Conservation (phyloP, 2,797 vertebrate species). For the Lutjanus campechanus region DNA sequence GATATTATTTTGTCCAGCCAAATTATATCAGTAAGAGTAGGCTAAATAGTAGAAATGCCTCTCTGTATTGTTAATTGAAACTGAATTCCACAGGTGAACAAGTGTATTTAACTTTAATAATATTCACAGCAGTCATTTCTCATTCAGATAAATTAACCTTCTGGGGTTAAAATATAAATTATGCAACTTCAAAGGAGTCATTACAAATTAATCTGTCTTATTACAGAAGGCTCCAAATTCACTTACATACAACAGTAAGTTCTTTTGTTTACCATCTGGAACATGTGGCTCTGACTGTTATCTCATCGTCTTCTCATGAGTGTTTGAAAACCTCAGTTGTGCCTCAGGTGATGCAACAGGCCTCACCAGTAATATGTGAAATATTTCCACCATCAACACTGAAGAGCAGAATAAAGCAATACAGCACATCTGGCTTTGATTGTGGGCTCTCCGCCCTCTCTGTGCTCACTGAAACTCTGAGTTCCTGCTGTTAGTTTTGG, state of each 20-base stretch:
- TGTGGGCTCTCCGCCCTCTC: constrained; percentile 56
- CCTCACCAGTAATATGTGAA: constrained; percentile 51
- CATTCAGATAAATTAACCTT: not conserved
- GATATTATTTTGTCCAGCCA: not conserved
- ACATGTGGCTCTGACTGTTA: not conserved
- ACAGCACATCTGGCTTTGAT: constrained; percentile 85
- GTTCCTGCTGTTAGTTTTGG: constrained; percentile 75
- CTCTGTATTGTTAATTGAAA: not conserved
- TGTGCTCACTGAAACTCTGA: constrained; percentile 50
- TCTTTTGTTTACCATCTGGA: constrained; percentile 2
- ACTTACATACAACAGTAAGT: not conserved
- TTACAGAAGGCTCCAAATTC: not conserved
- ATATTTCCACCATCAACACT: constrained; percentile 53
- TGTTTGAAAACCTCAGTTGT: constrained; percentile 4
- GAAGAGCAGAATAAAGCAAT: constrained; percentile 58
- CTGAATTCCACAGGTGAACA: not conserved
- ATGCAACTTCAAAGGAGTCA: not conserved
- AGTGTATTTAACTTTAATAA: not conserved
- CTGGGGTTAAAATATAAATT: not conserved
- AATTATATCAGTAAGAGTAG: not conserved
- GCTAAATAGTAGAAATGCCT: not conserved
- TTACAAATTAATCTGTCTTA: not conserved
- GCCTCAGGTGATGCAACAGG: constrained; percentile 47
- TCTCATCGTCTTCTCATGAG: not conserved
- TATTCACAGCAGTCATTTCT: not conserved